phyloP scores from a whole-genome alignment of 2,888 invertebrate genomes.

The Melipona bicolor region DNA sequence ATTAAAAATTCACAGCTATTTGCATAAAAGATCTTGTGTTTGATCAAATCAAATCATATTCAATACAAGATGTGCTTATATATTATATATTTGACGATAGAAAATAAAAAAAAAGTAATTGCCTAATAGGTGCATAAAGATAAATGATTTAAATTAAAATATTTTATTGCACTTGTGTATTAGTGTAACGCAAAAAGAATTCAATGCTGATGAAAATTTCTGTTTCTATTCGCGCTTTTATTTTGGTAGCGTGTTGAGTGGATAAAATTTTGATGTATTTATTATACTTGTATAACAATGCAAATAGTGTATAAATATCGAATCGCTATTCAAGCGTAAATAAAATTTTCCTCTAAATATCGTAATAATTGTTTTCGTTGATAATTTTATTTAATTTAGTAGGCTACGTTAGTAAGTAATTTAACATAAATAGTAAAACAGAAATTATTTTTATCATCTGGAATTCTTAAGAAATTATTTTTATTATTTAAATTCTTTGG shows the following conservation, averaged over 20 bases:
- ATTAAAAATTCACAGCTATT: neutral
- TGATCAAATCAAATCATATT: neutral
- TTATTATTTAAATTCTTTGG: neutral
- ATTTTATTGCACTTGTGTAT: neutral
- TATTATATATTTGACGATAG: neutral
- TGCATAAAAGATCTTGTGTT: neutral
- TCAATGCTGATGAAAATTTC: slow-evolving; percentile 34
- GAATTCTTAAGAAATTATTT: neutral
- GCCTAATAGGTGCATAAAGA: neutral
- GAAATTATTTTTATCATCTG: too few species aligned
- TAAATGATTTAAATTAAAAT: neutral
- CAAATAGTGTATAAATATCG: slow-evolving; percentile 38
- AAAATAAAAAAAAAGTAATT: neutral
- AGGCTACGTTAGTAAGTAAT: neutral
- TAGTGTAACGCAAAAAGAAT: slow-evolving; percentile 3
- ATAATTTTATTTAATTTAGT: neutral
- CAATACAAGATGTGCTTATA: neutral
- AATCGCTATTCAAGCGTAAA: slow-evolving; percentile 21
- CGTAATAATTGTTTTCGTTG: neutral
- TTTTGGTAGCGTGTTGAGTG: slow-evolving; percentile 49
- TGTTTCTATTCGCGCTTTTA: slow-evolving; percentile 44
- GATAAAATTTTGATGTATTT: slow-evolving; percentile 43
- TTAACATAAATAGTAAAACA: neutral
- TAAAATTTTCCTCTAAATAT: slow-evolving; percentile 18
- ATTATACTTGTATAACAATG: slow-evolving; percentile 37